Percentiles rank a stretch among this genome's conserved stretches.
Evolutionary conservation across 2,113 vertebrate species (phyloP).

Genomic region (Madoqua kirkii): DNA sequence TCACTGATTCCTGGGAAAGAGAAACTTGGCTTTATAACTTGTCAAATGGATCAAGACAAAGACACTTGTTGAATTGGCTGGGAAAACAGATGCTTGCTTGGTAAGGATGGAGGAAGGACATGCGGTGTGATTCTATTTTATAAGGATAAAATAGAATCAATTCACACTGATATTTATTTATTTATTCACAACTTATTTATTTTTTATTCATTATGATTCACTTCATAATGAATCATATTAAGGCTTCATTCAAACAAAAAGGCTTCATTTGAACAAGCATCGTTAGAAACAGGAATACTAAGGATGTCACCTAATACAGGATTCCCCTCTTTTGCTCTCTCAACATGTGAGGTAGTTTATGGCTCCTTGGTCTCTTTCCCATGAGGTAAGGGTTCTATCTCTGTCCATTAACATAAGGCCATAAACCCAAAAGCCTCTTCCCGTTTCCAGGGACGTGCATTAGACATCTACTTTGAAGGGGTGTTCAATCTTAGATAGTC

Average conservation of each 20-base stretch:
- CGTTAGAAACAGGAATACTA: background rate
- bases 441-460: background rate
- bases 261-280: background rate
- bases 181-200: background rate
- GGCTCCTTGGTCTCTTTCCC: background rate
- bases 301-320: background rate
- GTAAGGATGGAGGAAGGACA: background rate
- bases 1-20: no score
- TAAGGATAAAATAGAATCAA: background rate
- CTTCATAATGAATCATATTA: background rate
- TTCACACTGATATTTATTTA: background rate
- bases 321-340: background rate
- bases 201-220: background rate
- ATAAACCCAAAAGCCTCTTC: background rate
- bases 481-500: background rate
- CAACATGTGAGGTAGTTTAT: background rate
- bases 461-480: background rate
- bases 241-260: background rate
- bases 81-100: conserved; percentile 15
- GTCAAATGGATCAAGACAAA: no score
- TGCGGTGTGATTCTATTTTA: background rate
- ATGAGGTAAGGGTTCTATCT: background rate
- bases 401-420: background rate
- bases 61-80: no score
- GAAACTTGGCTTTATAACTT: no score